phyloP scores from a whole-genome alignment of 2,888 invertebrate genomes.

The Gnatocerus cornutus region DNA sequence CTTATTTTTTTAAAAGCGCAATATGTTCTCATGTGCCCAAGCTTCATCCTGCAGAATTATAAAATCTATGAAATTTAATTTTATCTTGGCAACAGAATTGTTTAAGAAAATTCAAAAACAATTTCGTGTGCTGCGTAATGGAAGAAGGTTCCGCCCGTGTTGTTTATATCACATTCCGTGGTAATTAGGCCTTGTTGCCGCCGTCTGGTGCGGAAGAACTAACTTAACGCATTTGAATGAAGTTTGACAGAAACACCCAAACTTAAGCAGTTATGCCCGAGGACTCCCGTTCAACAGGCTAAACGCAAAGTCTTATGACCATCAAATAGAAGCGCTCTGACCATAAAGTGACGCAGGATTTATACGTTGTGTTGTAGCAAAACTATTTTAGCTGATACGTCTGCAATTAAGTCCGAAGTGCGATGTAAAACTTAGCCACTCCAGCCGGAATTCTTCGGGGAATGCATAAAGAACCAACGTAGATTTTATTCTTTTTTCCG shows the following conservation, averaged over 20 bases:
- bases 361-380: slow-evolving; percentile 48
- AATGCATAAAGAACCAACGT: slow-evolving; percentile 3
- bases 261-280: slow-evolving; percentile 54
- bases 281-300: slow-evolving; percentile 58
- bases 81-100: too few species aligned
- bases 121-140: too few species aligned
- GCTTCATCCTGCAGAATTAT: too few species aligned
- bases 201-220: slow-evolving; percentile 44
- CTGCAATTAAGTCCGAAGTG: slow-evolving; percentile 18
- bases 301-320: slow-evolving; percentile 54
- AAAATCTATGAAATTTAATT: too few species aligned
- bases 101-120: too few species aligned
- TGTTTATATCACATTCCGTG: too few species aligned
- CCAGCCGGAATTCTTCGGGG: slow-evolving; percentile 1
- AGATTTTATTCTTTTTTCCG: neutral
- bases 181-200: neutral
- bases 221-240: slow-evolving; percentile 52
- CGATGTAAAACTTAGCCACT: slow-evolving; percentile 11
- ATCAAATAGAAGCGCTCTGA: slow-evolving; percentile 52
- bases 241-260: slow-evolving; percentile 50
- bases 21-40: too few species aligned
- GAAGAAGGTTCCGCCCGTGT: too few species aligned
- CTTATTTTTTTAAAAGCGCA: too few species aligned
- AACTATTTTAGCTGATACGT: slow-evolving; percentile 53
- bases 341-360: slow-evolving; percentile 56